Evolutionary conservation across 2,888 invertebrate species (phyloP).

Genomic region (Dilophus febrilis): DNA sequence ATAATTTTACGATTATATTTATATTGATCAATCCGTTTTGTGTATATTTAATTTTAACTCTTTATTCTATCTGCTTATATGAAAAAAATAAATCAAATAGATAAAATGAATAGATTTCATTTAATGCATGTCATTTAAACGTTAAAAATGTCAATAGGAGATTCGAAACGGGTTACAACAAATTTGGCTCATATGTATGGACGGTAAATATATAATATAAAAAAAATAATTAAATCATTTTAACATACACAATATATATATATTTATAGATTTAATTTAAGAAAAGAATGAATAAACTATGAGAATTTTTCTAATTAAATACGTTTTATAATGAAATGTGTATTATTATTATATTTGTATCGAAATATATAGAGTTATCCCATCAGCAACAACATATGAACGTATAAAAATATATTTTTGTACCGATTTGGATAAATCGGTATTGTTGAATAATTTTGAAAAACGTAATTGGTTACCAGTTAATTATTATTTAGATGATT

Average conservation of each 20-base stretch:
- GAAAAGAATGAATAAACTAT: no score
- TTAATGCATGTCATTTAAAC: no score
- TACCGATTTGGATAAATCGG: slow-evolving; percentile 68
- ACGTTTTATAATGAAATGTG: neutral
- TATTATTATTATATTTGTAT: neutral
- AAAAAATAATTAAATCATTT: no score
- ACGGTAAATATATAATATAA: slow-evolving; percentile 22
- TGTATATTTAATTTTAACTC: no score
- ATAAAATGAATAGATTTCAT: no score
- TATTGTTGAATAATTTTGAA: slow-evolving; percentile 80
- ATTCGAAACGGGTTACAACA: slow-evolving; percentile 16
- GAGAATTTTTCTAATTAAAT: no score
- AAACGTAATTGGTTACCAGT: slow-evolving; percentile 74
- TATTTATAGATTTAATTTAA: no score
- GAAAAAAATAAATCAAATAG: no score
- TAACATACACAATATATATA: no score
- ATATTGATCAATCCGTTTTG: no score
- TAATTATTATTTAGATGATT: slow-evolving; percentile 76
- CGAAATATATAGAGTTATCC: slow-evolving; percentile 15
- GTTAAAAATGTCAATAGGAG: slow-evolving; percentile 13
- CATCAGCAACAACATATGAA: slow-evolving; percentile 13
- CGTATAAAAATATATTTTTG: slow-evolving; percentile 25
- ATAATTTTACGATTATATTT: no score
- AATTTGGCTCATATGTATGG: slow-evolving; percentile 31
- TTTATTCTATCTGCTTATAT: no score